Evolutionary conservation across 2,113 vertebrate species (phyloP).

Genomic region (Campylomormyrus numenius): DNA sequence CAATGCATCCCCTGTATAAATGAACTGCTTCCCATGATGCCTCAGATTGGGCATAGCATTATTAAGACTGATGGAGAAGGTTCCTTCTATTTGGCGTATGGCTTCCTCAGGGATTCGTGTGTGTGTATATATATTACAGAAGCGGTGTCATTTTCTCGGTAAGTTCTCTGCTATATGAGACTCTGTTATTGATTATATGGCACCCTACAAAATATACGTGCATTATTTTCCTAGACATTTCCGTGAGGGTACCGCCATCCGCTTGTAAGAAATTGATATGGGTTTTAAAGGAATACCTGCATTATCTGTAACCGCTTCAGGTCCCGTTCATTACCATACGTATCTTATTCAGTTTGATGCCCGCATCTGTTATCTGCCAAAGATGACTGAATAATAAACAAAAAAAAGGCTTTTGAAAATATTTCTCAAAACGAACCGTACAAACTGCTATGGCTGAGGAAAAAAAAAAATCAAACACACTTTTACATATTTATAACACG

Average conservation of each 20-base stretch:
- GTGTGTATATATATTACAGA: conserved; percentile 22
- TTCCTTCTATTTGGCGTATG: not conserved
- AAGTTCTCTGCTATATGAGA: conserved; percentile 11
- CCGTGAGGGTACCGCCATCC: not conserved
- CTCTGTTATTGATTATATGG: conserved; percentile 23
- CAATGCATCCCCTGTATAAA: not conserved
- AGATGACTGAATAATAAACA: not conserved
- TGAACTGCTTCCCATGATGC: conserved; percentile 13
- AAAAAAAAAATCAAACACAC: not conserved
- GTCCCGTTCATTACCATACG: not conserved
- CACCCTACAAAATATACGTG: conserved; percentile 18
- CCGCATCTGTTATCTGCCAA: not conserved
- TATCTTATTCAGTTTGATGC: not conserved
- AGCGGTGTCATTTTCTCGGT: conserved; percentile 22
- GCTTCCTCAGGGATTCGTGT: conserved; percentile 26
- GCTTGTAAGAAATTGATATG: not conserved
- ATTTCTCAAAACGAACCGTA: not conserved
- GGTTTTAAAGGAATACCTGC: not conserved
- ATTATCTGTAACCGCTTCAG: not conserved
- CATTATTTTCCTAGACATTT: conserved; percentile 29
- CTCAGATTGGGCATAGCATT: conserved; percentile 5
- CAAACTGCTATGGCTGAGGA: not conserved
- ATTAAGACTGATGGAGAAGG: conserved; percentile 27
- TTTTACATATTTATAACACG: not conserved
- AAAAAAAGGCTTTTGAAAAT: not conserved